Percentiles rank a stretch among this genome's conserved stretches.
phyloP scores from a whole-genome alignment of 37 sponge, comb jelly and placozoan genomes.

The Mnemiopsis leidyi region DNA sequence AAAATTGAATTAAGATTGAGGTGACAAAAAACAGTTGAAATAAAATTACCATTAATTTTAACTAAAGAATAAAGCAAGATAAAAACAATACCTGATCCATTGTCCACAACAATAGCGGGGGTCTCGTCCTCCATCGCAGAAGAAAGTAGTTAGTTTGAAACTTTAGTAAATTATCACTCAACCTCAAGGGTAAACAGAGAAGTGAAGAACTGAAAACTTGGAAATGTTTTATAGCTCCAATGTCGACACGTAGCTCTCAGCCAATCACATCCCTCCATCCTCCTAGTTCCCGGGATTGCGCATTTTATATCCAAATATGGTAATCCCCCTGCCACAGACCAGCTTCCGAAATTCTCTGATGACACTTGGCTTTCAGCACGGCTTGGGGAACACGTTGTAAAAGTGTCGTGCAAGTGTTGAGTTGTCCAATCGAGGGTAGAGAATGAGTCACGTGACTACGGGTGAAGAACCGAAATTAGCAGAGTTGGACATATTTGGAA shows the following conservation, averaged over 20 bases:
- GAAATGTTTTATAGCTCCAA: constrained; percentile 3
- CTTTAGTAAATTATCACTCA: neutral
- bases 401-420: neutral
- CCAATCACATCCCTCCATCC: constrained; percentile 5
- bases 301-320: constrained; percentile 41
- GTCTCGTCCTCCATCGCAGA: constrained; percentile 88
- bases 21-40: no score
- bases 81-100: constrained; percentile 75
- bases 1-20: no score
- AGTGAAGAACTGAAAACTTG: neutral
- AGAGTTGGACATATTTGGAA: neutral
- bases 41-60: no score
- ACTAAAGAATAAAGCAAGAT: neutral
- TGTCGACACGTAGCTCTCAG: neutral
- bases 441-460: neutral
- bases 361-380: constrained; percentile 42
- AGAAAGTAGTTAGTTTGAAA: neutral
- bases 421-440: neutral
- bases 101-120: constrained; percentile 98
- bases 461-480: neutral
- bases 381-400: neutral
- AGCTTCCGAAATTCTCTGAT: constrained; percentile 36
- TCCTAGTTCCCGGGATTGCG: constrained; percentile 12
- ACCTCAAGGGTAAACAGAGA: neutral
- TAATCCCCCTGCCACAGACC: neutral